phyloP scores from a whole-genome alignment of 1,140 invertebrate genomes.

The Sitophilus oryzae region DNA sequence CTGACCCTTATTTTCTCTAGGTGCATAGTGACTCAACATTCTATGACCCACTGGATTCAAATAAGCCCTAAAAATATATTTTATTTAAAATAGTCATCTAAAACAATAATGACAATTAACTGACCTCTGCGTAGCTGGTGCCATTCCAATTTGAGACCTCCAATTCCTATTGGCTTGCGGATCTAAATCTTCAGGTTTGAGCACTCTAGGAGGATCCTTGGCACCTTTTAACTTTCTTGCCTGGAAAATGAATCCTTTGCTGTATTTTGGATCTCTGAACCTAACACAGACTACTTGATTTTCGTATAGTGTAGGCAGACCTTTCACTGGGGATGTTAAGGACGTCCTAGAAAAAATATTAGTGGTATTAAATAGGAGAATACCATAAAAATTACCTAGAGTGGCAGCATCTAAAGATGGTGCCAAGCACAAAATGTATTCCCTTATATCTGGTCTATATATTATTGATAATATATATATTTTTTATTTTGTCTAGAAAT shows the following conservation, averaged over 20 bases:
- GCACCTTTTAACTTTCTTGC: constrained; percentile 64
- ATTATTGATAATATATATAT: too few relatives aligned
- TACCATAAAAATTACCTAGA: too few relatives aligned
- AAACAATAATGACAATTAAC: constrained; percentile 1
- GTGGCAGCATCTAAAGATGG: too few relatives aligned
- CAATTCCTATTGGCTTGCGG: constrained; percentile 63
- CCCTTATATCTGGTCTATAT: too few relatives aligned
- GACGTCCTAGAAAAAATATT: too few relatives aligned
- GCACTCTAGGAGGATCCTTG: constrained; percentile 63
- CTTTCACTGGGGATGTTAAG: constrained; percentile 64
- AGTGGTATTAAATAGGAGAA: too few relatives aligned
- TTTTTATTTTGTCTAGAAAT: too few relatives aligned
- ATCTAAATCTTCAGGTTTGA: constrained; percentile 74
- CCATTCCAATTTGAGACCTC: constrained; percentile 63
- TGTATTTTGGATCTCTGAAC: constrained; percentile 77
- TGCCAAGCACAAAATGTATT: too few relatives aligned
- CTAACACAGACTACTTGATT: constrained; percentile 63
- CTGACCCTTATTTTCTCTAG: constrained; percentile 18
- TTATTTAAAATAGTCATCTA: not conserved
- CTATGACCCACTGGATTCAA: constrained; percentile 63
- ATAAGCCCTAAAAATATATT: constrained; percentile 47
- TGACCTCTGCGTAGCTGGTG: constrained; percentile 36
- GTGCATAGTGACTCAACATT: constrained; percentile 50
- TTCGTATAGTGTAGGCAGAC: constrained; percentile 52
- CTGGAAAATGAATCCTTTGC: constrained; percentile 69